Evolutionary conservation across 1,140 invertebrate genomes (phyloP).

Genomic region (Pissodes strobi): DNA sequence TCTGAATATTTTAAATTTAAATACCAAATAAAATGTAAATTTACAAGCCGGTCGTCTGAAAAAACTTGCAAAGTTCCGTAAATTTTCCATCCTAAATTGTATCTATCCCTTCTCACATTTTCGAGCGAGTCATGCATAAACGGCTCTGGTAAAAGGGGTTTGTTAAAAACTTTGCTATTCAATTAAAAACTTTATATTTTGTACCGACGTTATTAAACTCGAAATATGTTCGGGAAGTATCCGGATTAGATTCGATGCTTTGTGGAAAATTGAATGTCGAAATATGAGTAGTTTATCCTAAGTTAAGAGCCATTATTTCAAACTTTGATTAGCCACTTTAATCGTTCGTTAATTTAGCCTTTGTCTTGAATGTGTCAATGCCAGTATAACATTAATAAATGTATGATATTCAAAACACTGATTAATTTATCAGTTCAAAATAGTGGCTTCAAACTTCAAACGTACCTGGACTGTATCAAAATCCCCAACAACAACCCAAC

Average conservation of each 20-base stretch:
- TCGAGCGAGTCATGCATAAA: conserved; percentile 6
- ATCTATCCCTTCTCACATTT: conserved; percentile 18
- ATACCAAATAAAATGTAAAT: conserved; percentile 15
- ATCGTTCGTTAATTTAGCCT: no score
- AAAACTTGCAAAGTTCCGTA: neutral
- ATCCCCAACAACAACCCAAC: no score
- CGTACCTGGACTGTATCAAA: no score
- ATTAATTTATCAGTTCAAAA: no score
- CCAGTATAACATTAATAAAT: no score
- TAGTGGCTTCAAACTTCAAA: no score
- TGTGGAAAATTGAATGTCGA: conserved; percentile 4
- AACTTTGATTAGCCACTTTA: no score
- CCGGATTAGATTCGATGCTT: neutral
- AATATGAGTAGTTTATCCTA: no score
- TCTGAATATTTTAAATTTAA: conserved; percentile 21
- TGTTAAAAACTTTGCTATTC: conserved; percentile 13
- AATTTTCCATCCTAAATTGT: conserved; percentile 13
- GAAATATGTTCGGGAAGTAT: neutral
- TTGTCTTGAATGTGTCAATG: no score
- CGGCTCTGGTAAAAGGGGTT: neutral
- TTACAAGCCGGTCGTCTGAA: neutral
- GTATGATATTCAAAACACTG: no score
- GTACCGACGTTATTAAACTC: conserved; percentile 1
- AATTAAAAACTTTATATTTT: conserved; percentile 13
- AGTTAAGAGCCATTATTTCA: no score